Conservation (phyloP, 1,140 invertebrate species). For the Drosophila biarmipes region DNA sequence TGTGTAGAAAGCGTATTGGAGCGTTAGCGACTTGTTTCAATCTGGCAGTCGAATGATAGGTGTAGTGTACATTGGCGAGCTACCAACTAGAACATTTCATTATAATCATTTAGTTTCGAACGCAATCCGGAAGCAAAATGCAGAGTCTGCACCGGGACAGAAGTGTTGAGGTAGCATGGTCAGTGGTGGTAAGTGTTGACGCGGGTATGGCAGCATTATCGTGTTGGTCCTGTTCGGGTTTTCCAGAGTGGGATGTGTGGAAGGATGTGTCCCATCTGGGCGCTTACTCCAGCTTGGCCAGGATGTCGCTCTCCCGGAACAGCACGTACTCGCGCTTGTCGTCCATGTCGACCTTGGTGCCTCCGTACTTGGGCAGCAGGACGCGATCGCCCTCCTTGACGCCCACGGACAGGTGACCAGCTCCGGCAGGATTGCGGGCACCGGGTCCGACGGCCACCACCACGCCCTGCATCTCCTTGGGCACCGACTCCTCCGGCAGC, state of each 20-base stretch:
- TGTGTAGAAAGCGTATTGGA: not conserved
- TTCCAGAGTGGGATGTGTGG: not conserved
- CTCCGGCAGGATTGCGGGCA: constrained; percentile 93
- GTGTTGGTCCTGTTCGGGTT: not conserved
- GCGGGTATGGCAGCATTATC: not conserved
- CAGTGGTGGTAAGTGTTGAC: not conserved
- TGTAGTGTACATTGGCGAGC: constrained; percentile 7
- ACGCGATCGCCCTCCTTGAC: constrained; percentile 97
- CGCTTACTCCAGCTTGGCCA: constrained; percentile 92
- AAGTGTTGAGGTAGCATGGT: not conserved
- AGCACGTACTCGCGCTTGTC: constrained; percentile 95
- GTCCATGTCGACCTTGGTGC: constrained; percentile 94
- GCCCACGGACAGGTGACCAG: constrained; percentile 90
- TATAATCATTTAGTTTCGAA: constrained; percentile 77
- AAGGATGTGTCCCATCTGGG: not conserved
- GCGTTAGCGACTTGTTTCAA: not conserved
- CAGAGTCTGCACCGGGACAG: not conserved
- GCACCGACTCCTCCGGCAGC: constrained; percentile 97
- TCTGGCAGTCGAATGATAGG: not conserved
- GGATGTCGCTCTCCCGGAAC: constrained; percentile 97
- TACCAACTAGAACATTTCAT: constrained; percentile 75
- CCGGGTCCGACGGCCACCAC: constrained; percentile 98
- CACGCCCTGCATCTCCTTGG: constrained; percentile 96
- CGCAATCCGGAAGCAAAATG: constrained; percentile 42
- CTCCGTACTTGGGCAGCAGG: constrained; percentile 98